Base-by-base conservation (phyloP, 2,797 vertebrate species). In the Malacoctenus gilli region DNA sequence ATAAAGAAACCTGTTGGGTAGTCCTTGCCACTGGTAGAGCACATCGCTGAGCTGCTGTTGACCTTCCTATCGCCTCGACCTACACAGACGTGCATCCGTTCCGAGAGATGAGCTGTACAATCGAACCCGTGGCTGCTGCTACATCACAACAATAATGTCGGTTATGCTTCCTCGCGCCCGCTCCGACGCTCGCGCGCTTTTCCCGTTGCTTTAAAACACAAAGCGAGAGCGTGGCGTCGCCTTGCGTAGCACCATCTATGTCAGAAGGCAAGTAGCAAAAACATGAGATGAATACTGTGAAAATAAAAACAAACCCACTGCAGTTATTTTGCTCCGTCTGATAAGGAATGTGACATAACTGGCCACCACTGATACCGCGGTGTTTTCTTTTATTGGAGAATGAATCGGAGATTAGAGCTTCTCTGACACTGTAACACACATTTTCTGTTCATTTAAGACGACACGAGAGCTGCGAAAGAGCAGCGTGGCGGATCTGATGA, bases 301-400 rank as follows among this genome's bases (percentile, higher is more conserved):
- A 36, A 68, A 38, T n/a, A 54, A 52, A 19, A 68, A 61, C 32
- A 30, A 39, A 13, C 57, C n/a, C 46, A 30, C 53, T 68, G 19
- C 12, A 21, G 28, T 25, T 13, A 19, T 16, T 50, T 75, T 75
- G 72, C 68, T 75, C 71, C 73, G 74, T 75, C 36, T 54, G 69
- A 67, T 54, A 65, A 58, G 89, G 89, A 90, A 90, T 90, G 86
- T 88, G 87, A 86, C 68, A 42, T 47, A 75, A 89, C 79, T 79
- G 80, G 75, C 85, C 77, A 77, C 69, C 47, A 58, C 53, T 51
- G 40, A 31, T 37, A 61, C 43, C 58, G 28, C 23, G 15, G 37
- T 57, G 68, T 57, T n/a, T n/a, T n/a, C n/a, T n/a, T n/a, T 35
- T 57, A 54, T 49, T 67, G 62, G 70, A 49, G 32, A 41, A 57